Evolutionary conservation across 2,113 vertebrate species (phyloP), one percentile per base, ranked within the genome.

Genomic region (Bos taurus): DNA sequence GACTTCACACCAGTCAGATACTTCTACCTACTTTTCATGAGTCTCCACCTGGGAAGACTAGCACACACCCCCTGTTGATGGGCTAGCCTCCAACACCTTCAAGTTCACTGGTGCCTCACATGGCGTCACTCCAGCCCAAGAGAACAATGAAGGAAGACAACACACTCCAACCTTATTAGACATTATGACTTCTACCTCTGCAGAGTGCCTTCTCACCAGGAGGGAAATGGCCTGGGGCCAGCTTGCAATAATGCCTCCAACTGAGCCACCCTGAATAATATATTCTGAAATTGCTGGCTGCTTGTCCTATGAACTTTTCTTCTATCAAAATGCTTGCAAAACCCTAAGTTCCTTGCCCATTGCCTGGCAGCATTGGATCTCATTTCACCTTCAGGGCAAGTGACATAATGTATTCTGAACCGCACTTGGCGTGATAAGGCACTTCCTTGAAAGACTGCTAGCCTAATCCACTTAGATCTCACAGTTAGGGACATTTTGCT

Each of bases 21-120:
- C 40, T 82, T 50, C 17, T 21, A 59, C 67, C 13, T 40, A 52
- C 26, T 11, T 25, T 67, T 46, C 30, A 17, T 12, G 28, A 9
- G 7, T 64, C 10, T 57, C 26, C 50, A 28, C 2, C 13, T 62
- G 43, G 30, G 33, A 59, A 67, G 80, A 26, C 7, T 26, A 46
- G 1, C 33, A 14, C 52, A 14, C 7, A 40, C 13, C 2, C 33
- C 12, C 4, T 46, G 7, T 5, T 9, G 30, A 43, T 0, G 26
- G 11, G 62, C 36, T 50, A 28, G 26, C 64, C 36, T 85, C 50
- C 1, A 11, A 36, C 21, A 10, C 7, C 8, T 46, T 12, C 3
- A 83, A 30, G 19, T 21, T 48, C 12, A 48, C 17, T 50, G 54
- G 30, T 10, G 30, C 17, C 23, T 85, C 36, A 52, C 19, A 67